phyloP scores from a whole-genome alignment of 1,140 invertebrate genomes.

The Trichonephila inaurata region DNA sequence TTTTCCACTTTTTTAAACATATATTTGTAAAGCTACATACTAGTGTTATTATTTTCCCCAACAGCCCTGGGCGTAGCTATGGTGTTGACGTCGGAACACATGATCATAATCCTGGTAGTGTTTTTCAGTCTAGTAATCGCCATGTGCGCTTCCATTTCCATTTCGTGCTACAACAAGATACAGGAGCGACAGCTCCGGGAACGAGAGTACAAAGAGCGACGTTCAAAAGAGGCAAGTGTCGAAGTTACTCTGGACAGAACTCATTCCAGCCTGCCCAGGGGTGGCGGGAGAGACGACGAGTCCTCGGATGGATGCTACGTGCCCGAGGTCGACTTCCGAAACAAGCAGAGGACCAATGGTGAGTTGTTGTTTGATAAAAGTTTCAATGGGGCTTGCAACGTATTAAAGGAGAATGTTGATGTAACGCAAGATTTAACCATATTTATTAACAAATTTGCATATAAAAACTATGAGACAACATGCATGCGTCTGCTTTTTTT shows the following conservation, averaged over 20 bases:
- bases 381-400: too few species aligned
- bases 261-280: neutral
- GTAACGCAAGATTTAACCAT: too few species aligned
- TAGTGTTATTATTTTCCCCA: neutral
- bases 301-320: slow-evolving; percentile 77
- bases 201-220: slow-evolving; percentile 78
- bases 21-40: neutral
- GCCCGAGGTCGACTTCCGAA: slow-evolving; percentile 77
- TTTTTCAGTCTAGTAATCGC: slow-evolving; percentile 92
- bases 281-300: slow-evolving; percentile 44
- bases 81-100: slow-evolving; percentile 84
- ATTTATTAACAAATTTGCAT: too few species aligned
- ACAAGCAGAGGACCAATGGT: slow-evolving; percentile 71
- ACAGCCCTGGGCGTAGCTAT: slow-evolving; percentile 38
- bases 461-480: too few species aligned
- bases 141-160: slow-evolving; percentile 84
- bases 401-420: too few species aligned
- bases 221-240: slow-evolving; percentile 78
- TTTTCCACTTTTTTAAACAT: neutral
- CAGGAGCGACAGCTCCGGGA: slow-evolving; percentile 78
- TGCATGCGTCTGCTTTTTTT: too few species aligned
- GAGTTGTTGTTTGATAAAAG: neutral
- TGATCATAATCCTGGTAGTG: slow-evolving; percentile 92
- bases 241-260: slow-evolving; percentile 52
- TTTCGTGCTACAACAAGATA: slow-evolving; percentile 79